These are phyloP conservation scores for Musca domestica DNA, from an alignment of 1,140 invertebrate species.

Conservation along the genomic window DNA sequence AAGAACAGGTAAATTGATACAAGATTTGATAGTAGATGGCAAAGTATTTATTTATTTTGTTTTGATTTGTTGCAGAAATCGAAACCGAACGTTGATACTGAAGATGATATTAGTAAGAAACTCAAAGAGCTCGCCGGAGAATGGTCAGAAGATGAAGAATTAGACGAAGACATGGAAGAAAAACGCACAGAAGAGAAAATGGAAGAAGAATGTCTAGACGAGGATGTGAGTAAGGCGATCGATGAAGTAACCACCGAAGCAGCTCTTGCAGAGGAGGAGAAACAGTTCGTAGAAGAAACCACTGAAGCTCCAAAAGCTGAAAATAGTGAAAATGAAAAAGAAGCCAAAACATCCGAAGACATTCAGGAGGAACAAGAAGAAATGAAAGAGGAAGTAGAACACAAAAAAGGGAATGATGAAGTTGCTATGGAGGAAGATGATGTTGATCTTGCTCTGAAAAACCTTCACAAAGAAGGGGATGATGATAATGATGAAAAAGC, in stretches of 20 bases:
- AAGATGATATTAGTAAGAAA: constrained; percentile 45
- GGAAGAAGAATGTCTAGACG: background rate
- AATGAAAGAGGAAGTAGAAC: constrained; percentile 25
- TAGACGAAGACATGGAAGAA: constrained; percentile 35
- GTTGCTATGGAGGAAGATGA: constrained; percentile 38
- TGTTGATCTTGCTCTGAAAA: constrained; percentile 43
- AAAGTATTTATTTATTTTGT: background rate
- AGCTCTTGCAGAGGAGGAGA: background rate
- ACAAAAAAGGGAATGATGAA: background rate
- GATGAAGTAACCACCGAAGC: constrained; percentile 18
- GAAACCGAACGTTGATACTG: background rate
- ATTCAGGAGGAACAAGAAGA: background rate
- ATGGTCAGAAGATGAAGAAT: constrained; percentile 51
- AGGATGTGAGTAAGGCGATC: background rate
- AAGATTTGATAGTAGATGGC: background rate
- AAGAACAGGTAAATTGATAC: constrained; percentile 38
- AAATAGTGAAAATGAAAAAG: constrained; percentile 3
- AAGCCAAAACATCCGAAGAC: constrained; percentile 17
- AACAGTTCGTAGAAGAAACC: too few species aligned
- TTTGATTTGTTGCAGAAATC: background rate
- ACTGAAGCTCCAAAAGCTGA: constrained; percentile 24
- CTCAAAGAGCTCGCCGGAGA: constrained; percentile 50
- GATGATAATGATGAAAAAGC: constrained; percentile 1
- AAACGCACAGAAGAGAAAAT: background rate
- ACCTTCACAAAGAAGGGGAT: constrained; percentile 38